Evolutionary conservation across 1,140 invertebrate species (phyloP).

Genomic region (Drosophila hydei): DNA sequence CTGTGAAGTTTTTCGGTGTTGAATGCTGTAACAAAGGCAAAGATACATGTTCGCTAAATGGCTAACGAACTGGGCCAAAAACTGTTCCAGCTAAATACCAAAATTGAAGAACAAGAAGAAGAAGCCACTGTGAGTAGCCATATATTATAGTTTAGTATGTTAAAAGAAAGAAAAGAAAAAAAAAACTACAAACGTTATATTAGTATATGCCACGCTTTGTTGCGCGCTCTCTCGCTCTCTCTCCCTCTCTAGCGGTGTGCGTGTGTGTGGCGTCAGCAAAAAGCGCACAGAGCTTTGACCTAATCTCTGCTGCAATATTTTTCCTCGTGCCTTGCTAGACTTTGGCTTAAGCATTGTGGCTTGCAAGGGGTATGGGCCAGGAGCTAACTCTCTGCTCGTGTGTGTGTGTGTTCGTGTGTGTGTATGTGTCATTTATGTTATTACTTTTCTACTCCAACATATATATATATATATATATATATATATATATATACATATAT

Average conservation of each 20-base stretch:
- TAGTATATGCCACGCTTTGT: neutral
- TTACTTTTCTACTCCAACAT: conserved; percentile 66
- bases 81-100: too few relatives aligned
- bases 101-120: too few relatives aligned
- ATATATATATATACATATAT: conserved; percentile 18
- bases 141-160: conserved; percentile 20
- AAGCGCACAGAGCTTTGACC: conserved; percentile 74
- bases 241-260: conserved; percentile 8
- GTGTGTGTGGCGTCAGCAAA: conserved; percentile 59
- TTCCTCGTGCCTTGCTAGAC: conserved; percentile 59
- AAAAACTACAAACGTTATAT: conserved; percentile 24
- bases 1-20: too few relatives aligned
- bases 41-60: too few relatives aligned
- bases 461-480: conserved; percentile 30
- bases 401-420: conserved; percentile 23
- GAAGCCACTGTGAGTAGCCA: neutral
- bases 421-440: conserved; percentile 74
- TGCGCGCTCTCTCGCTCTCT: neutral
- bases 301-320: conserved; percentile 81
- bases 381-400: conserved; percentile 5
- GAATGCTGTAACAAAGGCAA: too few relatives aligned
- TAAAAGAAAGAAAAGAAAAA: conserved; percentile 35
- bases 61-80: too few relatives aligned
- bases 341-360: conserved; percentile 26
- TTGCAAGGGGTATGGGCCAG: neutral